A percentile compares a stretch with the other conserved stretches of the same genome.
phyloP scores from a whole-genome alignment of 1,140 invertebrate genomes.

The Leptinotarsa undecemlineata region DNA sequence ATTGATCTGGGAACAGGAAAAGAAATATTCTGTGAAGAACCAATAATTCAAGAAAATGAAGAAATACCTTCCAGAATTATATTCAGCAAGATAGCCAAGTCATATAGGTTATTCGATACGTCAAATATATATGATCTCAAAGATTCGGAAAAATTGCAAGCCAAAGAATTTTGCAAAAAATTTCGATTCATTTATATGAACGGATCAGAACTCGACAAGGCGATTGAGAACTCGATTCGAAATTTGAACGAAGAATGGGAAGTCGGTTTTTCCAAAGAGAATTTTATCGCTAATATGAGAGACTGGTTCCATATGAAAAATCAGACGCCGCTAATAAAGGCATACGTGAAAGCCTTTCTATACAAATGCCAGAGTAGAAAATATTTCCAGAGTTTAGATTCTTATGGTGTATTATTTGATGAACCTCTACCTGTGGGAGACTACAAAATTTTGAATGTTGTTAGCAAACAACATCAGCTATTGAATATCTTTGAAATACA shows the following conservation, averaged over 20 bases:
- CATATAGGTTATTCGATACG: no score
- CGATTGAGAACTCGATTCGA: background rate
- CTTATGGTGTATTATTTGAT: background rate
- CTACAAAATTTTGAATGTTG: background rate
- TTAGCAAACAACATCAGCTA: background rate
- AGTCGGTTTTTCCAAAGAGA: background rate
- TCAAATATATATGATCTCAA: background rate
- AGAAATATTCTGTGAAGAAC: conserved; percentile 5
- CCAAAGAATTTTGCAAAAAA: conserved; percentile 12
- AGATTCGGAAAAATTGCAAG: background rate
- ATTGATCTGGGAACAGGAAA: background rate
- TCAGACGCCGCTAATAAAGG: background rate
- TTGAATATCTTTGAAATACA: background rate
- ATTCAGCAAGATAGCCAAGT: no score
- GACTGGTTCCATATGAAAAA: background rate
- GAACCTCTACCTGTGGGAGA: background rate
- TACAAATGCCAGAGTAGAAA: background rate
- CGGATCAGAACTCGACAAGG: background rate
- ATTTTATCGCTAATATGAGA: background rate
- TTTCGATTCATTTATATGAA: background rate
- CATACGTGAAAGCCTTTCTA: background rate
- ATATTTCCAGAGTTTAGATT: background rate
- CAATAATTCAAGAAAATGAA: background rate
- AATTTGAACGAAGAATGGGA: background rate
- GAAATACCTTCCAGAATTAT: background rate